Evolutionary conservation across 2,797 vertebrate genomes (phyloP).

Genomic region (Microctenopoma stevenorrisi): DNA sequence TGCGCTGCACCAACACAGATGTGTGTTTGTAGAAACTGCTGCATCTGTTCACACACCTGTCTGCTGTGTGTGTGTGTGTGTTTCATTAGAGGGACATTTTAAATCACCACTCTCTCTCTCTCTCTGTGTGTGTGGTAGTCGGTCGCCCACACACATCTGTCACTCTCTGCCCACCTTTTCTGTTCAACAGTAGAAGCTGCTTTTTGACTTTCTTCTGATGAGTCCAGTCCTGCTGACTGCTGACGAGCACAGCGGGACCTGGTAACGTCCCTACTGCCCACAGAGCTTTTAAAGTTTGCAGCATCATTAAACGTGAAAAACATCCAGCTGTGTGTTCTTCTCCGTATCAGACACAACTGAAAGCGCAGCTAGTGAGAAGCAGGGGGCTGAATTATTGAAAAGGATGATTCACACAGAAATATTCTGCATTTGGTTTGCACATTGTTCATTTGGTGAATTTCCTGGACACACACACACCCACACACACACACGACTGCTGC

Average conservation of each 20-base stretch:
- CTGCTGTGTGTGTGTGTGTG: not conserved
- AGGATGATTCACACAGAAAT: not conserved
- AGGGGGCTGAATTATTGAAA: not conserved
- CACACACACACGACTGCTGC: too few relatives aligned
- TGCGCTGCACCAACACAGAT: too few relatives aligned
- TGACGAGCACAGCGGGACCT: not conserved
- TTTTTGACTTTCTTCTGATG: too few relatives aligned
- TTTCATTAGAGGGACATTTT: too few relatives aligned
- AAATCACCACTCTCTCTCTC: not conserved
- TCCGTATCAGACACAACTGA: not conserved
- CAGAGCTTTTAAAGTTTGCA: too few relatives aligned
- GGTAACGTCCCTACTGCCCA: too few relatives aligned
- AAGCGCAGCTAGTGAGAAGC: not conserved
- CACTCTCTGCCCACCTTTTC: not conserved
- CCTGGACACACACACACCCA: too few relatives aligned
- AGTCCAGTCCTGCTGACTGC: not conserved
- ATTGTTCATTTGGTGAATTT: too few relatives aligned
- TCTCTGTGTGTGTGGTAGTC: not conserved
- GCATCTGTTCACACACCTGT: not conserved
- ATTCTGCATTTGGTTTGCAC: not conserved
- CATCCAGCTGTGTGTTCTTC: too few relatives aligned
- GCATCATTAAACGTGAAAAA: too few relatives aligned
- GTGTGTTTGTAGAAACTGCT: too few relatives aligned
- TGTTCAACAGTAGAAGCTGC: too few relatives aligned
- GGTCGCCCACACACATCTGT: conserved; percentile 6